Conservation (phyloP, 1,140 invertebrate genomes). For the Sinonovacula constricta region DNA sequence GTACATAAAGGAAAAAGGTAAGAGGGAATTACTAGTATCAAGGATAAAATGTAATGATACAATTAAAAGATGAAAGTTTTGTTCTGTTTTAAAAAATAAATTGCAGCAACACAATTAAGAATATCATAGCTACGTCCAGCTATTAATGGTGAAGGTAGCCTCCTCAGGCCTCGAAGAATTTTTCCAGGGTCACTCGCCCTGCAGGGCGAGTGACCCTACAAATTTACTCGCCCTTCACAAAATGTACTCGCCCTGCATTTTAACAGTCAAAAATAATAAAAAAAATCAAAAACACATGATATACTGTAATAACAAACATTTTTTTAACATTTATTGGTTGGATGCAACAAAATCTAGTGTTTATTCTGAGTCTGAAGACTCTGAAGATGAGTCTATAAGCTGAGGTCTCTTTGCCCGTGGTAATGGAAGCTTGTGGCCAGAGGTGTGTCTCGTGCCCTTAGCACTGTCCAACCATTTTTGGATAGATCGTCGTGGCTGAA, state of each 20-base stretch:
- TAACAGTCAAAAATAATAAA: no score
- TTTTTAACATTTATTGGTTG: neutral
- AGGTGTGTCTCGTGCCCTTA: neutral
- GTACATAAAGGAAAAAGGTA: no score
- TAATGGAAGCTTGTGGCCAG: conserved; percentile 5
- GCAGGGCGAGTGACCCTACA: neutral
- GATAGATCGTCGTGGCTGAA: neutral
- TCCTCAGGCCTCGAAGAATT: neutral
- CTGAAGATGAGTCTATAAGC: neutral
- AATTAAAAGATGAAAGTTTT: no score
- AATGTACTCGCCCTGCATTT: no score
- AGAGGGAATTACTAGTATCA: no score
- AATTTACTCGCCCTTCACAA: no score
- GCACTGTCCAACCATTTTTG: neutral
- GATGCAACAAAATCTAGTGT: neutral
- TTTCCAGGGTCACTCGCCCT: neutral
- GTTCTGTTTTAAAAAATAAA: no score
- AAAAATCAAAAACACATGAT: no score
- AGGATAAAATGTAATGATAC: no score
- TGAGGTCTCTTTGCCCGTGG: neutral
- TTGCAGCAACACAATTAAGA: no score
- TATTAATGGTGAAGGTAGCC: neutral
- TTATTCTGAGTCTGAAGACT: neutral
- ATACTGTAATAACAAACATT: neutral
- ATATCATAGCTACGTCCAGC: neutral